Base-by-base conservation (phyloP, 2,797 vertebrate species). In the Caiman crocodilus region DNA sequence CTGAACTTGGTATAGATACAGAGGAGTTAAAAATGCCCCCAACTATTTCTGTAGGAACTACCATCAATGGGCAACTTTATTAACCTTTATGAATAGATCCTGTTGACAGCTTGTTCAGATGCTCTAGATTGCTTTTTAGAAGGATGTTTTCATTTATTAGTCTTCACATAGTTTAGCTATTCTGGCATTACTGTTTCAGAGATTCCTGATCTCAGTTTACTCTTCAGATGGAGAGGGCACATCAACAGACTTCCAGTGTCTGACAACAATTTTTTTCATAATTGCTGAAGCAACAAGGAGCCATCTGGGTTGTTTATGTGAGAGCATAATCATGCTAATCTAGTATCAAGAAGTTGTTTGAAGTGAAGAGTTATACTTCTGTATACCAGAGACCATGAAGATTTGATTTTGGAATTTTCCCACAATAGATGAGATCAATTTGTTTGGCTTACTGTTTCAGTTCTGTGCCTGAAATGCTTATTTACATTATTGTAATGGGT, bases 211-310 rank as follows among this genome's bases (percentile, higher is more conserved):
- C 30, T 90, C 78, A 60, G 69, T 88, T 91, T 94, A 76, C 89
- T 93, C 55, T 96, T 92, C 64, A 60, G 42, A 84, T 50, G 82
- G 79, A 95, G 85, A 86, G 6, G 85, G 25, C 26, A 76, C 42
- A 90, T 92, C 5, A 86, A 65, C 96, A 91, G 26, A 82, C 87
- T 94, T 96, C 92, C 20, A 81, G 3, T 79, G 59, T 90, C 88
- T 94, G 88, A 87, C 71, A 89, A 64, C n/a, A 84, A 77, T 94
- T 92, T 84, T 76, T 84, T 93, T 96, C 81, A 65, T 71, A 95
- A 79, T 95, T 93, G 28, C 2, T 25, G 14, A 79, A 86, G 76
- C 17, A 87, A 77, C 60, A 90, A 58, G 3, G 55, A 87, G 92
- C 58, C 6, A 18, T 82, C 23, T 83, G 77, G 57, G 69, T 78